Evolutionary conservation across 2,113 vertebrate species (phyloP), one percentile per base, ranked within the genome.

Genomic region (Arenaria interpres): DNA sequence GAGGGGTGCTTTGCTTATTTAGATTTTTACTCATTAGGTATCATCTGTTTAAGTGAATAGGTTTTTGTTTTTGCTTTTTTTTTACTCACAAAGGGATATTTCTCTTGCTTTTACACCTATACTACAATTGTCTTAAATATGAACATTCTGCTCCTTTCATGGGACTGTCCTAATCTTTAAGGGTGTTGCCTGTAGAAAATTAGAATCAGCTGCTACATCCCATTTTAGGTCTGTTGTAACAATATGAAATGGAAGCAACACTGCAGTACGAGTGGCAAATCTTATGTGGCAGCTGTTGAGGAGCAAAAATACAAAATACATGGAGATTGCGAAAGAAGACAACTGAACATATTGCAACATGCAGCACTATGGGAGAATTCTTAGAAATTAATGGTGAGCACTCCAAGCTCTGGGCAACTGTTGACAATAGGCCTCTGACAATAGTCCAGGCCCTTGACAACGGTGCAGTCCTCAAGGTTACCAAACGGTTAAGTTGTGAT

Each of bases 291-390:
- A 87, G 33, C 15, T 90, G 35, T 56, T 72, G 18, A 41, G 35
- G 39, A 85, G 21, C 7, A 33, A 69, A 76, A 60, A 30, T 41
- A 54, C 11, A 69, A 76, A 60, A 30, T 41, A 54, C 11, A 4
- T 9, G 35, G 73, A 93, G 62, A 57, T 0, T 24, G 25, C 20
- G 35, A 14, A 57, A 63, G 56, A 86, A 33, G n/a, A 45, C 2
- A 8, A 51, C 9, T 5, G 46, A 78, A 27, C 2, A 0, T 28
- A 19, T 22, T 72, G 43, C 30, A 43, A 6, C 1, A 23, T n/a
- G 21, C 18, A 20, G 39, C 10, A 43, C 18, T 32, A 4, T 1
- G 1, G n/a, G n/a, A n/a, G n/a, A n/a, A n/a, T n/a, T n/a, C n/a
- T n/a, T n/a, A n/a, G n/a, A n/a, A n/a, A n/a, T n/a, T n/a, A n/a